Evolutionary conservation across 1,140 invertebrate species (phyloP).

Genomic region (Trypoxylus dichotomus): DNA sequence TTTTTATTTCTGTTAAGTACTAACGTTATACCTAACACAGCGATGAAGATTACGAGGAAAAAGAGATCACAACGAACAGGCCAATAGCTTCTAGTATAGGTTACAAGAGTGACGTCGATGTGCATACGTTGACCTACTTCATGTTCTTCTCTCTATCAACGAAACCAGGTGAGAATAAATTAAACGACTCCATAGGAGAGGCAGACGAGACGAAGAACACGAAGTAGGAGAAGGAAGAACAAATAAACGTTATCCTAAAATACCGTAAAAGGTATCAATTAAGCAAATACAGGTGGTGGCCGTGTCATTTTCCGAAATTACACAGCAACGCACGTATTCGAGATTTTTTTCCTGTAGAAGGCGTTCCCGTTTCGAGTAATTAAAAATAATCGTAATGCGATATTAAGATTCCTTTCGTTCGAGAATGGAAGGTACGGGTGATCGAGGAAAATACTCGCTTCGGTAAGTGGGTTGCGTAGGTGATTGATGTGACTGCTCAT

Average conservation of each 20-base stretch:
- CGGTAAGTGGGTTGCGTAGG: background rate
- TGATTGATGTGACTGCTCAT: background rate
- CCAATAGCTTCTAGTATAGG: background rate
- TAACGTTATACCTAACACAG: background rate
- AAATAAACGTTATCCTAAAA: background rate
- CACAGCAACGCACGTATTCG: background rate
- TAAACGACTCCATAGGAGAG: background rate
- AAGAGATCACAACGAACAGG: background rate
- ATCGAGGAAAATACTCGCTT: background rate
- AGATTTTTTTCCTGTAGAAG: background rate
- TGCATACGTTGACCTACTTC: background rate
- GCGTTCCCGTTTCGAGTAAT: background rate
- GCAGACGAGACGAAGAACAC: background rate
- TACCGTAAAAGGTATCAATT: background rate
- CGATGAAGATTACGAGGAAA: background rate
- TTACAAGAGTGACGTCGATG: background rate
- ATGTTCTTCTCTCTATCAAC: background rate
- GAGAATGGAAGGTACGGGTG: background rate
- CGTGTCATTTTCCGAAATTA: background rate
- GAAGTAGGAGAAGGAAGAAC: background rate
- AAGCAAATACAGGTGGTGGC: background rate
- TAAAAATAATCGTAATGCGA: background rate
- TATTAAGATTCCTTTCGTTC: conserved; percentile 2
- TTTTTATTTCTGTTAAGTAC: background rate
- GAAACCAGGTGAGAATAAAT: conserved; percentile 20